phyloP scores from a whole-genome alignment of 2,888 invertebrate genomes.

The Meganola albula region DNA sequence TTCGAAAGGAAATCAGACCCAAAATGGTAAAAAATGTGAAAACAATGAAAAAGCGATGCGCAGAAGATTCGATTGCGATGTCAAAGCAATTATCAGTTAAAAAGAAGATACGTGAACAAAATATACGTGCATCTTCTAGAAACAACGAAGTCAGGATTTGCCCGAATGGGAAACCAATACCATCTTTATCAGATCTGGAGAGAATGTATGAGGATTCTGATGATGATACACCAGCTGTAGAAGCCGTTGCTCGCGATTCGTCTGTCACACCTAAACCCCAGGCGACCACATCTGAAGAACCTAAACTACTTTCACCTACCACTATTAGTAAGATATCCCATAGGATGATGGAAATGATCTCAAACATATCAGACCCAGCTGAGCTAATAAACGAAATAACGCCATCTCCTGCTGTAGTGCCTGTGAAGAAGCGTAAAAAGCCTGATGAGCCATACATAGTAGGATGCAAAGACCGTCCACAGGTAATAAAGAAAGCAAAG shows the following conservation, averaged over 20 bases:
- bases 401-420: slow-evolving; percentile 23
- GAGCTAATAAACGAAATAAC: slow-evolving; percentile 13
- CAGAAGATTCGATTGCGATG: slow-evolving; percentile 15
- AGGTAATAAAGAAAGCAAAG: slow-evolving; percentile 18
- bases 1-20: slow-evolving; percentile 23
- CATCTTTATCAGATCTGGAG: slow-evolving; percentile 37
- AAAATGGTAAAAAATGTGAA: slow-evolving; percentile 10
- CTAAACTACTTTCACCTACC: slow-evolving; percentile 9
- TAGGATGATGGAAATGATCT: slow-evolving; percentile 11
- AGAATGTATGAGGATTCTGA: slow-evolving; percentile 38
- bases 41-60: no score
- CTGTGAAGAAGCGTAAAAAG: slow-evolving; percentile 32
- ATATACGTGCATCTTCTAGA: slow-evolving; percentile 1
- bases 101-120: slow-evolving; percentile 6
- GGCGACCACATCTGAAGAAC: neutral
- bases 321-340: slow-evolving; percentile 14
- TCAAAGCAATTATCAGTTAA: slow-evolving; percentile 20
- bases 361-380: slow-evolving; percentile 11
- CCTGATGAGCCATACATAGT: slow-evolving; percentile 34
- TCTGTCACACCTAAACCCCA: neutral
- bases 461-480: slow-evolving; percentile 32
- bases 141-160: slow-evolving; percentile 21
- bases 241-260: slow-evolving; percentile 1
- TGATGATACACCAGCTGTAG: slow-evolving; percentile 13
- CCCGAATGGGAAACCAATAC: slow-evolving; percentile 36